Percentiles rank a stretch among this genome's conserved stretches.
Conservation (phyloP, 2,797 vertebrate genomes). For the Rhinoraja longicauda region DNA sequence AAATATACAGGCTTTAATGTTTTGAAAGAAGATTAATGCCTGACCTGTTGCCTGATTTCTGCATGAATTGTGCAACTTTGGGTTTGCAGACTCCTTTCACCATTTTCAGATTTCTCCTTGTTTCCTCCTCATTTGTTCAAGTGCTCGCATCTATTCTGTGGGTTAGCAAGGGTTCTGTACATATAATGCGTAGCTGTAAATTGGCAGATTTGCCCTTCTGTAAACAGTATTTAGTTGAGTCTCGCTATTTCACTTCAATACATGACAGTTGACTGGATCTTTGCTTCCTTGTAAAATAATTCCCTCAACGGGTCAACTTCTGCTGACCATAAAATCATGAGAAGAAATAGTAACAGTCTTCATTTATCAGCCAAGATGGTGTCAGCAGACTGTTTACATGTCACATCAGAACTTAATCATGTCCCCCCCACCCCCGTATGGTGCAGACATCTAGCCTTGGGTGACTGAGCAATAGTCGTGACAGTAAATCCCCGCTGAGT, state of each 20-base stretch:
- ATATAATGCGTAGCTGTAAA: background rate
- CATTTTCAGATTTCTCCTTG: background rate
- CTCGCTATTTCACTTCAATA: constrained; percentile 25
- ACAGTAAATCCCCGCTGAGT: background rate
- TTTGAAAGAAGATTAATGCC: background rate
- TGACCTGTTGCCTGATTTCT: constrained; percentile 18
- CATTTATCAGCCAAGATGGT: background rate
- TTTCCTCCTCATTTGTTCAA: background rate
- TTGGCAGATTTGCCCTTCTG: background rate
- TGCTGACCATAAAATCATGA: background rate
- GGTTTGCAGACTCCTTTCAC: background rate
- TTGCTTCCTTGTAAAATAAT: background rate
- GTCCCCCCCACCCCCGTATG: background rate
- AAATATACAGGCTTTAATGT: background rate
- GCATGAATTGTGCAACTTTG: background rate
- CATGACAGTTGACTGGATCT: background rate
- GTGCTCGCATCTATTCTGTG: background rate
- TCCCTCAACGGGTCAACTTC: background rate
- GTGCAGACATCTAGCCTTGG: background rate
- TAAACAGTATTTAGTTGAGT: constrained; percentile 21
- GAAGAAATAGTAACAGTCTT: background rate
- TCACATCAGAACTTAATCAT: background rate
- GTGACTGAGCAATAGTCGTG: background rate
- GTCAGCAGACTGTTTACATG: background rate
- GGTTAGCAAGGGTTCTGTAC: background rate